Conservation (phyloP, 2,113 vertebrate genomes). For the Chaetodon auriga region DNA sequence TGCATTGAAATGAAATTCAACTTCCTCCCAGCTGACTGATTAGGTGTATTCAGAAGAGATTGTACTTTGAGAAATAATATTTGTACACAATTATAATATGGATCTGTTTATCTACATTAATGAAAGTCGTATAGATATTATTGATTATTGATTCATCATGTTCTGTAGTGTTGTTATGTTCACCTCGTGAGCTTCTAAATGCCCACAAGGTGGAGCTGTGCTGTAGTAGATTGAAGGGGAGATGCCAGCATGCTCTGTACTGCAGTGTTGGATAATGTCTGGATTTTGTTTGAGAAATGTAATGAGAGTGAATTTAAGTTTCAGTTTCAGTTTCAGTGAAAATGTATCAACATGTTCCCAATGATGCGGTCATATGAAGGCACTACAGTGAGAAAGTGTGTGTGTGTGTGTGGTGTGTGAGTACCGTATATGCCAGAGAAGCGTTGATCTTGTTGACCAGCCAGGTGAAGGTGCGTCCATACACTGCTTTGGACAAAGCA, state of each 20-base stretch:
- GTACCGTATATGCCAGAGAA: slow-evolving; percentile 92
- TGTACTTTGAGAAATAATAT: neutral
- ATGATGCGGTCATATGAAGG: neutral
- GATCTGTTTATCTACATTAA: neutral
- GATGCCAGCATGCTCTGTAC: neutral
- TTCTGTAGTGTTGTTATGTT: neutral
- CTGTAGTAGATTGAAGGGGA: neutral
- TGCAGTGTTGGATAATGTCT: neutral
- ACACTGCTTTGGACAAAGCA: slow-evolving; percentile 93
- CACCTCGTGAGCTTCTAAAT: neutral
- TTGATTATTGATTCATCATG: neutral
- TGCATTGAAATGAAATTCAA: neutral
- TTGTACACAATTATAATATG: neutral
- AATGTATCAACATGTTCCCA: neutral
- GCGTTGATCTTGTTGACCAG: slow-evolving; percentile 96
- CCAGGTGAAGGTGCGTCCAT: slow-evolving; percentile 97
- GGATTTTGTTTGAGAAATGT: neutral
- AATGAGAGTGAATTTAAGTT: neutral
- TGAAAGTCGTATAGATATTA: neutral
- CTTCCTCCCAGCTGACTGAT: neutral
- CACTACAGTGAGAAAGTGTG: slow-evolving; percentile 11
- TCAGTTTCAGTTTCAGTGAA: neutral
- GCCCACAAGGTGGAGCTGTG: slow-evolving; percentile 69
- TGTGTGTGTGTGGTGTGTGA: slow-evolving; percentile 14
- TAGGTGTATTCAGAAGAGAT: neutral